Evolutionary conservation across 2,888 invertebrate species (phyloP), one percentile per base, ranked within the genome.

Genomic region (Philaethria dido): DNA sequence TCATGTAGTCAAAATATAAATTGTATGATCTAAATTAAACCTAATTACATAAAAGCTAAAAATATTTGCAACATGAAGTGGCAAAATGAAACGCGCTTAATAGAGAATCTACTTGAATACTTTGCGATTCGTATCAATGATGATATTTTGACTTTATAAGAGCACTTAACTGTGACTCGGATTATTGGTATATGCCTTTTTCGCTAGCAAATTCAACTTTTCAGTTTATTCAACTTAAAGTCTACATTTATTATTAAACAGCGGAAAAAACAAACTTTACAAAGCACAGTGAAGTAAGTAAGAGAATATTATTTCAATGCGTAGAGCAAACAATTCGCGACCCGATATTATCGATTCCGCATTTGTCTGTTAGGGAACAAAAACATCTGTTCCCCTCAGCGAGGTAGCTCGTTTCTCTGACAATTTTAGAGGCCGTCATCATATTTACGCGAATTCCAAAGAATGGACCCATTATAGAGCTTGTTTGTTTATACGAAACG

Each of bases 311-410:
- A 55, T 66, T 67, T 47, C 62, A 69, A 69, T 64, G 64, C 60
- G 60, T 54, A 44, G 33, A 47, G 68, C 65, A 55, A 72, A 73
- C 70, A 72, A 70, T 70, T 64, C 70, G 60, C 71, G 69, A 72
- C 64, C 70, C 65, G 68, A 63, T 69, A 68, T 66, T 72, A 74
- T 74, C 70, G 74, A 74, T 74, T 71, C 71, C 45, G 33, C 54
- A 59, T 71, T 39, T 70, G 66, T 67, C 64, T 71, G 69, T 69
- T 74, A 71, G 59, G 57, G 44, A 66, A 63, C 62, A 59, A 63
- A 67, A 71, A 74, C 72, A 72, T 68, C 72, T 65, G 64, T 61
- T 62, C 55, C 44, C 47, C 16, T 44, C 29, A 59, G 29, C 42
- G 59, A 50, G 64, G 42, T 39, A 42, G 48, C 52, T 36, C 48